Evolutionary conservation across 2,888 invertebrate genomes (phyloP).

Genomic region (Heliconius cydno): DNA sequence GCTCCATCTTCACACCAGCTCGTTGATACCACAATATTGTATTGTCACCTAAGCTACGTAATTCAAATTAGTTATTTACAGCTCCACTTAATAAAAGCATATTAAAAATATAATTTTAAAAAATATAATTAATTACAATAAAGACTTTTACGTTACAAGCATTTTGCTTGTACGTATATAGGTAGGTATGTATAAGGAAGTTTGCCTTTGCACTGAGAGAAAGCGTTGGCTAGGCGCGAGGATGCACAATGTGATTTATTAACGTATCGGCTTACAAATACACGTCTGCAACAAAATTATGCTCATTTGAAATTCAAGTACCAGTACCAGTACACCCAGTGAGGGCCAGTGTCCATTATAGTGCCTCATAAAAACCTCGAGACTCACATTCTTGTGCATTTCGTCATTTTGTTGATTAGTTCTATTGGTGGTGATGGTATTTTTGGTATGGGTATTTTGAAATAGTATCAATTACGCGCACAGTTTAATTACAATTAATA

Average conservation of each 20-base stretch:
- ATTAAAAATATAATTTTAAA: not conserved
- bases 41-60: no score
- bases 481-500: not conserved
- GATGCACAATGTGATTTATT: constrained; percentile 54
- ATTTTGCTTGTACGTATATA: constrained; percentile 19
- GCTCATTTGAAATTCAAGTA: constrained; percentile 38
- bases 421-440: not conserved
- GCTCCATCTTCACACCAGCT: no score
- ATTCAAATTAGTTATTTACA: no score
- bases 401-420: constrained; percentile 8
- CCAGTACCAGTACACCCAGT: constrained; percentile 27
- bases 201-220: constrained; percentile 50
- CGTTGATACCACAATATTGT: no score
- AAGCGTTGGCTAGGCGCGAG: constrained; percentile 51
- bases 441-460: not conserved
- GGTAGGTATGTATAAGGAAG: constrained; percentile 35
- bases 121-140: constrained; percentile 6
- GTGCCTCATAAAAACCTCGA: constrained; percentile 20
- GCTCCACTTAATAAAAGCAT: no score
- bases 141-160: constrained; percentile 6
- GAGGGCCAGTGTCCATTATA: constrained; percentile 24
- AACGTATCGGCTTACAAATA: constrained; percentile 40
- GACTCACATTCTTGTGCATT: constrained; percentile 8
- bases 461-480: not conserved
- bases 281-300: constrained; percentile 38